A percentile compares a stretch with the other conserved stretches of the same genome.
Conservation (phyloP, 2,113 vertebrate genomes). For the Antennarius striatus region DNA sequence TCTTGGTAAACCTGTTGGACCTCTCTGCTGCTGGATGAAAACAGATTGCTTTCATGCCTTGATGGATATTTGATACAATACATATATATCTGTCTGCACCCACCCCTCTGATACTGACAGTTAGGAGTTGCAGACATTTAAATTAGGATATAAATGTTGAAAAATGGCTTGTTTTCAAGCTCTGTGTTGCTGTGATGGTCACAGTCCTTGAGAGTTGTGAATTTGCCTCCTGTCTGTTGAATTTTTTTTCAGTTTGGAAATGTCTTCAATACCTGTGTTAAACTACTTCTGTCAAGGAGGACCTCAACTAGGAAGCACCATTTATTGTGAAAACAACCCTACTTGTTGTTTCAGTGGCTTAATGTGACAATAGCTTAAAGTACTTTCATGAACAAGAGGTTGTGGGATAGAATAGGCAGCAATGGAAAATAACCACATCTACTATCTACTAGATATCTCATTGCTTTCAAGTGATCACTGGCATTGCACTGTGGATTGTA, state of each 20-base stretch:
- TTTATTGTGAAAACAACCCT: background rate
- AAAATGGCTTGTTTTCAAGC: constrained; percentile 4
- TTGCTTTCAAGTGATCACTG: too few species aligned
- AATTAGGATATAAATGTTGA: constrained; percentile 7
- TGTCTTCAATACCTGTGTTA: constrained; percentile 7
- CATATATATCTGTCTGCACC: constrained; percentile 4
- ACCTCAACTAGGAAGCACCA: background rate
- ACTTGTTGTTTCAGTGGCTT: constrained; percentile 3
- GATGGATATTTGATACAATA: background rate
- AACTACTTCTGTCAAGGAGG: constrained; percentile 1
- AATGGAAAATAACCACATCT: too few species aligned
- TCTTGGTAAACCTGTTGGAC: constrained; percentile 14
- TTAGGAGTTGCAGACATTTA: constrained; percentile 14
- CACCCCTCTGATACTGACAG: background rate
- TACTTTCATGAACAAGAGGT: background rate
- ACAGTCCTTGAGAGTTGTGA: background rate
- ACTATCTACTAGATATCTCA: too few species aligned
- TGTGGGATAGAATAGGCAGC: constrained; percentile 1
- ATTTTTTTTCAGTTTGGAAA: background rate
- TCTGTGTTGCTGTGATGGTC: constrained; percentile 6
- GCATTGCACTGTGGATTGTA: constrained; percentile 10
- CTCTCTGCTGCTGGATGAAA: constrained; percentile 20
- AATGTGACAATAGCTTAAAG: constrained; percentile 2
- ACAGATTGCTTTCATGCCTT: constrained; percentile 42
- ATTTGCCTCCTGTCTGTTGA: background rate